Conservation (phyloP, 2,797 vertebrate genomes). For the Chiroxiphia lanceolata region DNA sequence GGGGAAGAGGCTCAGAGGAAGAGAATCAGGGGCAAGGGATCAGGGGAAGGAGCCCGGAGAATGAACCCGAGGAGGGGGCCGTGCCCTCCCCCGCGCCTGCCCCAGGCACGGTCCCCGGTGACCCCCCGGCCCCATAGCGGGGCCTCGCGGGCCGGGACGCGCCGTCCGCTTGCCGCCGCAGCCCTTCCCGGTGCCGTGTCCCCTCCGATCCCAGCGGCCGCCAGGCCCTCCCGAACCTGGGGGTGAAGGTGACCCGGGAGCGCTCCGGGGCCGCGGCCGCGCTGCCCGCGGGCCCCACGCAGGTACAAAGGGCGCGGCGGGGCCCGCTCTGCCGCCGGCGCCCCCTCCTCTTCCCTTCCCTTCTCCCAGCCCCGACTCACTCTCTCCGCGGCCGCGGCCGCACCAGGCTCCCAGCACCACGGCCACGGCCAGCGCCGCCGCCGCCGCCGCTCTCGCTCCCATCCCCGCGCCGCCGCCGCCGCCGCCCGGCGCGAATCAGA, state of each 20-base stretch:
- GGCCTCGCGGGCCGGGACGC: background rate
- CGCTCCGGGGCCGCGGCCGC: background rate
- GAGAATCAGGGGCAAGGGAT: background rate
- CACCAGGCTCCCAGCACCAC: constrained; percentile 59
- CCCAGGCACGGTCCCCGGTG: background rate
- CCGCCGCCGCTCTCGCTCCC: background rate
- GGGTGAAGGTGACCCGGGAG: constrained; percentile 24
- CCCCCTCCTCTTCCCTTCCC: too few species aligned
- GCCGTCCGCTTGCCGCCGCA: background rate
- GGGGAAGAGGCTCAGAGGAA: background rate
- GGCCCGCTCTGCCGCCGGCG: background rate
- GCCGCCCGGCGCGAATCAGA: constrained; percentile 32
- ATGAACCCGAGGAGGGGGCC: too few species aligned
- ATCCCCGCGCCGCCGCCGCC: background rate
- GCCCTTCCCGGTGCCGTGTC: background rate
- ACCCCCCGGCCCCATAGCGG: background rate
- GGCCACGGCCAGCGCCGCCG: constrained; percentile 15
- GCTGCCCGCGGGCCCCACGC: background rate
- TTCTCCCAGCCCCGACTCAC: constrained; percentile 33
- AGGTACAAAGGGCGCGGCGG: background rate
- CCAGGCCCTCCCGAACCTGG: background rate
- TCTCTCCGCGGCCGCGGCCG: constrained; percentile 59
- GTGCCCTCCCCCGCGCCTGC: background rate
- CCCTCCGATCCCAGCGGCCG: background rate
- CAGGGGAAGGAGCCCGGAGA: background rate